Base-by-base conservation (phyloP, 2,797 vertebrate genomes). In the Oreonectes daqikongensis region DNA sequence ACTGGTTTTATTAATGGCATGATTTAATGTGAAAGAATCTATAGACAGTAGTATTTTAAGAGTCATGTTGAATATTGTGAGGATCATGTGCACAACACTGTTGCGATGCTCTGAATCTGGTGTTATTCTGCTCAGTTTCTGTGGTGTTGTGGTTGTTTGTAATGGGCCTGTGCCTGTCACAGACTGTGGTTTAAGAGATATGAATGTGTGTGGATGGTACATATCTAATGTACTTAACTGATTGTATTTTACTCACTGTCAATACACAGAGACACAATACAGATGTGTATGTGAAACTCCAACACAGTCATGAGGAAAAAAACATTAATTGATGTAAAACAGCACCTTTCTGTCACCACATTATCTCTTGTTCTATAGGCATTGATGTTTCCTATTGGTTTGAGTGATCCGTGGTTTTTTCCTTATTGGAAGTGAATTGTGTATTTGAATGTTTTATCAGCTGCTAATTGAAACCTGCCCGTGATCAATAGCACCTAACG, bases 401-500 rank as follows among this genome's bases (percentile, higher is more conserved):
- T 20, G 66, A 52, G 26, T 53, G 50, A 53, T 69, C 52, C 20
- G 17, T n/a, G 15, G 6, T 32, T 53, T 38, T 55, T 50, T 55
- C 15, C 35, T 55, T 30, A 17, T 59, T 30, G 55, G 14, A 59
- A 28, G 26, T 28, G 26, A 59, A 30, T 59, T 59, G 55, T 30
- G 55, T 18, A 59, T 59, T 59, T 59, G 26, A 7, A 10, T 28
- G 26, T 30, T 18, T 57, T 44, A 75, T 75, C 72, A 20, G 22
- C 72, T 32, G 35, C 12, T 75, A 75, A 75, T 55, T 66, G 52
- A 46, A 66, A 57, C n/a, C 26, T 20, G 17, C 3, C 52, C 11
- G 50, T 24, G 72, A 67, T 75, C 72, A 57, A 75, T 75, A 20
- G 32, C 30, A 10, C 20, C 15, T 17, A 60, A 48, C 40, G 57